Conservation (phyloP, 2,113 vertebrate species). For the Pithys albifrons region DNA sequence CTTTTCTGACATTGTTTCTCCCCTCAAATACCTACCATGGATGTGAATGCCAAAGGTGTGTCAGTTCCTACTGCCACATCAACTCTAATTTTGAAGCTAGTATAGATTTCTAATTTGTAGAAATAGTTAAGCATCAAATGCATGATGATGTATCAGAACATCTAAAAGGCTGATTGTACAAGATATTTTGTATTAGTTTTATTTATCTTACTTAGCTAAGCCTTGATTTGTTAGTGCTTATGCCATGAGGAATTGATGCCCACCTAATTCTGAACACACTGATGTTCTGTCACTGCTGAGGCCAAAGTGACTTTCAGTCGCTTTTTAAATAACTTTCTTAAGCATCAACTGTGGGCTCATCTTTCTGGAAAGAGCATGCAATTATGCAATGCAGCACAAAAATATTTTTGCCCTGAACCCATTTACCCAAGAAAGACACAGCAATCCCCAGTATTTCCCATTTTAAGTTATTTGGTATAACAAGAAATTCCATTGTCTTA, state of each 20-base stretch:
- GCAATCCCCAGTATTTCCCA: neutral
- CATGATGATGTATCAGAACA: neutral
- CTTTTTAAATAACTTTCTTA: neutral
- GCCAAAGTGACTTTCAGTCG: neutral
- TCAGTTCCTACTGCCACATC: neutral
- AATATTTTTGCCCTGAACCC: neutral
- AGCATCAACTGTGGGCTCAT: neutral
- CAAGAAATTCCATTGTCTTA: neutral
- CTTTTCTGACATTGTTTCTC: neutral
- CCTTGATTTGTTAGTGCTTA: neutral
- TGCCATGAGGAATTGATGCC: neutral
- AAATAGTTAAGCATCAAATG: conserved; percentile 36
- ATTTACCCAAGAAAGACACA: neutral
- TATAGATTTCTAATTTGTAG: conserved; percentile 19
- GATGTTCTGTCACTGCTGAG: neutral
- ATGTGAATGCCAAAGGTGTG: neutral
- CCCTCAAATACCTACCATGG: neutral
- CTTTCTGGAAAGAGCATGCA: neutral
- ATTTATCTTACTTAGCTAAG: conserved; percentile 23
- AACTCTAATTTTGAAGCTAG: neutral
- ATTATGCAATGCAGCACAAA: neutral
- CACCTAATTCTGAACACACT: neutral
- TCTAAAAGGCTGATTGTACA: neutral
- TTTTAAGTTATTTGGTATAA: neutral
- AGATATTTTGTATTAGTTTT: neutral